These are phyloP conservation scores for Furcula furcula DNA, from an alignment of 2,888 invertebrate genomes.

Conservation along the genomic window DNA sequence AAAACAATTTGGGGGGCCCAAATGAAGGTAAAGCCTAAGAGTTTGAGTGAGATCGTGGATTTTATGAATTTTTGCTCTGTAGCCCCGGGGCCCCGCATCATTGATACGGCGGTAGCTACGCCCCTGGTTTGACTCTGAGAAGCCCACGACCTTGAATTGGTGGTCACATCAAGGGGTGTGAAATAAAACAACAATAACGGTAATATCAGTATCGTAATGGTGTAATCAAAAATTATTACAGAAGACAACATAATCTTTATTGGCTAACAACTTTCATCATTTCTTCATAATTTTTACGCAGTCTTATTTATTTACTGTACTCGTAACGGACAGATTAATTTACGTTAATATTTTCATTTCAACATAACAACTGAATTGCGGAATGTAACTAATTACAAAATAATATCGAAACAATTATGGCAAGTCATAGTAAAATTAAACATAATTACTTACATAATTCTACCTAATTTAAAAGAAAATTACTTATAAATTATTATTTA, in stretches of 20 bases:
- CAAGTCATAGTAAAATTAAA: constrained; percentile 19
- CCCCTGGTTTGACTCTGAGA: no score
- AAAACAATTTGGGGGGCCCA: no score
- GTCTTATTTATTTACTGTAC: constrained; percentile 53
- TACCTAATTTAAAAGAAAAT: constrained; percentile 26
- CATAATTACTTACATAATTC: constrained; percentile 8
- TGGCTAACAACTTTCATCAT: constrained; percentile 21
- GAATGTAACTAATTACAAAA: constrained; percentile 35
- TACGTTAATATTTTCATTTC: constrained; percentile 33
- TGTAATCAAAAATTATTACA: constrained; percentile 30
- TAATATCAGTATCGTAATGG: constrained; percentile 40
- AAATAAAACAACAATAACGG: constrained; percentile 21
- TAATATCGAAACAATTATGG: constrained; percentile 23
- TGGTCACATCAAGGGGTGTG: background rate
- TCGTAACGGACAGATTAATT: constrained; percentile 36
- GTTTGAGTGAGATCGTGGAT: no score
- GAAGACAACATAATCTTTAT: constrained; percentile 28
- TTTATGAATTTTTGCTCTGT: no score
- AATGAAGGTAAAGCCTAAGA: no score
- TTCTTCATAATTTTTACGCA: constrained; percentile 51
- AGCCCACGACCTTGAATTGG: no score
- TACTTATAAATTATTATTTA: constrained; percentile 8
- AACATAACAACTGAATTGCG: constrained; percentile 32
- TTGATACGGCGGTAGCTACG: no score
- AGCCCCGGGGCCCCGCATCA: no score